Base-by-base conservation (phyloP, 2,888 invertebrate genomes). In the Idaea aversata region DNA sequence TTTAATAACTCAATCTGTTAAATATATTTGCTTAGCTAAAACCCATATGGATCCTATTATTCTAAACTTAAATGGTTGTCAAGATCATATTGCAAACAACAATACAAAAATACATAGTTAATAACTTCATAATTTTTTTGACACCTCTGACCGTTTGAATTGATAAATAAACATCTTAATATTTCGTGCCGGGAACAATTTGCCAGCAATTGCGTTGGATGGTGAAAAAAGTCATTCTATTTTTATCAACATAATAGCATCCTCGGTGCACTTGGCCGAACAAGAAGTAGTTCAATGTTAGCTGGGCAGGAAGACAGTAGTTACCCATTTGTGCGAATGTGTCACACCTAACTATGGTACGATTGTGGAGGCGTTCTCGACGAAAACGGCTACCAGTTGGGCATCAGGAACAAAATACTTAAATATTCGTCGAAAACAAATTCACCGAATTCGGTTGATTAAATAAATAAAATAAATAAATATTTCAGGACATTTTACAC, bases 201-300 rank as follows among this genome's bases (percentile, higher is more conserved):
- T 66, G 60, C 63, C 67, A 70, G 66, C 63, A 67, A 64, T 67
- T 62, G 63, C 64, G 59, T 57, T 66, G 62, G 67, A 70, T 72
- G 71, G 70, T 71, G 70, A 72, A 68, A 70, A 64, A 81, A 80
- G 82, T 77, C 72, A 78, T 81, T 88, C 88, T 89, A 90, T 91
- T 90, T 89, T 74, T 77, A 85, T 80, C 75, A 69, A 68, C 72
- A 71, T 84, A 87, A 86, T 79, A 83, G 88, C 87, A 87, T 87
- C 87, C 86, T 85, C 86, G 81, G 86, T 91, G 91, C 91, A 91
- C 91, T 91, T 91, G 92, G 90, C 90, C 90, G 85, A 75, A 77
- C 81, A 78, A 84, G 87, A 90, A 88, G 83, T 91, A 86, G 91
- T 90, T 90, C 92, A 92, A 92, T 92, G 92, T 89, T 90, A 90